Evolutionary conservation across 2,888 invertebrate genomes (phyloP), one percentile per base, ranked within the genome.

Genomic region (Coenonympha arcania): DNA sequence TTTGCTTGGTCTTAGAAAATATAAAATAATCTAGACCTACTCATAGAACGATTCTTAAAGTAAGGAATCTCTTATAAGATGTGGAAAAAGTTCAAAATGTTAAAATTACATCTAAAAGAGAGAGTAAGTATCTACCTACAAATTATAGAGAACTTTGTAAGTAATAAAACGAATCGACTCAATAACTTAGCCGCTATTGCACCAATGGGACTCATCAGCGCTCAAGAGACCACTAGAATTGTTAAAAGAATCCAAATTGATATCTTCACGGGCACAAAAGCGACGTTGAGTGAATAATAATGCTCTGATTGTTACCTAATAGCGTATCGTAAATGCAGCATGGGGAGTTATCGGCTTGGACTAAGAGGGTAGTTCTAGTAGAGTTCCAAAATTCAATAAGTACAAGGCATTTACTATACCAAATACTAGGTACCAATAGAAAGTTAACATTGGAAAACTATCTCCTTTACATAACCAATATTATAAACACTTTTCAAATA

Each of bases 241-340:
- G 47, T n/a, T 45, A 56, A 53, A 49, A 54, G 71, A 77, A 73
- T 73, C 70, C 62, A 79, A 82, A 81, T 84, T 81, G 79, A 81
- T 82, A 80, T 80, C 77, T 75, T 65, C 63, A 65, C 65, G 71
- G 69, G 75, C 72, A 80, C 76, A 78, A 79, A 82, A 81, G 77
- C 69, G 75, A 78, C 76, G 73, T 64, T 71, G 65, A 68, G 69
- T 76, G 80, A 81, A 82, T 82, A 80, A 79, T 79, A 76, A 73
- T 68, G 64, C 65, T 56, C 49, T 60, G 65, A 72, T 71, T 69
- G 66, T 62, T 55, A 65, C 65, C 69, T 76, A 76, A 74, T 77
- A 72, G 79, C 77, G 58, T 68, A 72, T 71, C 66, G 72, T 73
- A 75, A 77, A 76, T 73, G 70, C 78, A 76, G 74, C 71, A 69